phyloP scores from a whole-genome alignment of 2,888 invertebrate species.

The Eristalis arbustorum region DNA sequence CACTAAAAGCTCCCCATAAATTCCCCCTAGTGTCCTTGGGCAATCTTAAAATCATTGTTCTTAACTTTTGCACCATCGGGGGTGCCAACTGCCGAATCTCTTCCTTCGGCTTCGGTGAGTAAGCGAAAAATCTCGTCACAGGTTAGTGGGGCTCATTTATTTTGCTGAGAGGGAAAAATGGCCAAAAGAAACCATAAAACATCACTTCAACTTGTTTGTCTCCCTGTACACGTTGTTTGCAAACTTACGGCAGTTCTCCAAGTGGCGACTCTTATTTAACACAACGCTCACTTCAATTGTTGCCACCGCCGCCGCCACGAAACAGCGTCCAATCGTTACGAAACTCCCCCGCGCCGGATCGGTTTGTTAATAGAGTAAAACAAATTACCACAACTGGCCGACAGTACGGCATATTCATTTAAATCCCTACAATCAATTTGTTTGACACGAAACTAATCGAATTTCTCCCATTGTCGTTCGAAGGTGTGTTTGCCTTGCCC shows the following conservation, averaged over 20 bases:
- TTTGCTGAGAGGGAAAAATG: not conserved
- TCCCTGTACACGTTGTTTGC: not conserved
- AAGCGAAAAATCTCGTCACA: not conserved
- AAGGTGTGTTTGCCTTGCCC: constrained; percentile 46
- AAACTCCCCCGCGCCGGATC: not conserved
- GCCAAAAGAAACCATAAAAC: not conserved
- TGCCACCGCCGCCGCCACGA: not conserved
- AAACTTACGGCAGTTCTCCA: not conserved
- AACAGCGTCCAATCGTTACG: too few relatives aligned
- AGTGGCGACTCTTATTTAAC: not conserved
- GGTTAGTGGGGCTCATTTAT: not conserved
- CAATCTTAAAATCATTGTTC: not conserved
- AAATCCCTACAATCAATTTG: constrained; percentile 70
- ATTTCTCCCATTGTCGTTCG: constrained; percentile 60
- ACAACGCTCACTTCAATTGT: constrained; percentile 9
- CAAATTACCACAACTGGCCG: constrained; percentile 61
- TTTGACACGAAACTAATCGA: constrained; percentile 70
- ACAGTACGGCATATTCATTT: constrained; percentile 66
- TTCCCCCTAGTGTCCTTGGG: not conserved
- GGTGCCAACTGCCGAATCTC: not conserved
- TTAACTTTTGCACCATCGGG: not conserved
- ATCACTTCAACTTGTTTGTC: not conserved
- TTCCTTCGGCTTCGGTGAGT: not conserved
- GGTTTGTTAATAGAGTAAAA: constrained; percentile 49
- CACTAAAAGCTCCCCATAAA: not conserved